These are phyloP conservation scores for Cricetomys ansorgei DNA, from an alignment of 2,113 vertebrate genomes.

Conservation along the genomic window DNA sequence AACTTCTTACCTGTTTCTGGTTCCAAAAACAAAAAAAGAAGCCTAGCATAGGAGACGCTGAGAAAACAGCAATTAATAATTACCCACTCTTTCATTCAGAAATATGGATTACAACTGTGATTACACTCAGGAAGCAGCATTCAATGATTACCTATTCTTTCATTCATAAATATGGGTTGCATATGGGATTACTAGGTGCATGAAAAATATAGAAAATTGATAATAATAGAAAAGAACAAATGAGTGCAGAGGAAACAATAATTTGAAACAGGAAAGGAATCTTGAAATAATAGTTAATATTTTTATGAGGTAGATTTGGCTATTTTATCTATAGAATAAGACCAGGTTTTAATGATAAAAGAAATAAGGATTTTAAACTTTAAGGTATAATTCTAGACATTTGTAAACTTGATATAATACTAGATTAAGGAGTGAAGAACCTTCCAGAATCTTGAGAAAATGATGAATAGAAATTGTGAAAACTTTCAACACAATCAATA, in stretches of 20 bases:
- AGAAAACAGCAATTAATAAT: not conserved
- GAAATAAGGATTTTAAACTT: not conserved
- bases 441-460: conserved; percentile 29
- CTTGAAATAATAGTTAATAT: conserved; percentile 14
- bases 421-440: conserved; percentile 6
- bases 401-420: conserved; percentile 2
- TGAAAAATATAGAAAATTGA: not conserved
- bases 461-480: conserved; percentile 18
- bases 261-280: not conserved
- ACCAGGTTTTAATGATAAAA: not conserved
- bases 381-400: conserved; percentile 34
- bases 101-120: too few relatives aligned
- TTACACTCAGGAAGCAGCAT: not conserved
- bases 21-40: not conserved
- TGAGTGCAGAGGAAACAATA: not conserved
- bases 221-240: not conserved
- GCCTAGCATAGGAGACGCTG: not conserved
- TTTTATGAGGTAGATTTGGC: not conserved
- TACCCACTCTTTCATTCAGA: too few relatives aligned
- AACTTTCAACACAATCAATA: not conserved
- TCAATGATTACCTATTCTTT: not conserved
- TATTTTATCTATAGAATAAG: conserved; percentile 29
- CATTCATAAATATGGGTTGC: not conserved
- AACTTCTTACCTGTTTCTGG: not conserved
- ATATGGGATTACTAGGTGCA: not conserved